Base-by-base conservation (phyloP, 2,888 invertebrate genomes). In the Lasiommata megera region DNA sequence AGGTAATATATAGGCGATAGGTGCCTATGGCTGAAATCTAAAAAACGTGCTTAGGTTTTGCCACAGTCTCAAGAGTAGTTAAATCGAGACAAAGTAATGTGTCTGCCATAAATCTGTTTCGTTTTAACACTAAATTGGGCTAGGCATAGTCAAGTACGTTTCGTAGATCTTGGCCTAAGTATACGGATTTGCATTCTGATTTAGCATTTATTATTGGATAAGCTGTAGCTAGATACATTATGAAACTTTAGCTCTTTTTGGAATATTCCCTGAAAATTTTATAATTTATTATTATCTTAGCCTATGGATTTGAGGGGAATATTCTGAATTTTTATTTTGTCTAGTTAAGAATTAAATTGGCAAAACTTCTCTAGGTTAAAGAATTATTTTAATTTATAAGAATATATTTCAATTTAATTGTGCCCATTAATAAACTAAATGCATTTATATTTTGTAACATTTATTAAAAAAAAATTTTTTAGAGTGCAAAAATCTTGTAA, bases 221-320 rank as follows among this genome's bases (percentile, higher is more conserved):
- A 38, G 70, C 58, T 61, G 23, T 58, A 63, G 60, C 60, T 63
- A 67, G 63, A 51, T 63, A 51, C 61, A 60, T 66, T 62, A 58
- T 55, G 31, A 52, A 50, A 52, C 37, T 18, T 14, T 34, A 53
- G 48, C n/a, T 53, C 34, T 56, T 57, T 80, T 89, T 86, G 89
- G 88, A 90, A 90, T 86, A 82, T 70, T 89, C 84, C 84, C 89
- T 74, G 60, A 76, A 79, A 84, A 82, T 74, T 59, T 52, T 38
- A 55, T 54, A 54, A 43, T 52, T 56, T 28, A 51, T 37, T 29
- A 28, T 55, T n/a, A n/a, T n/a, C n/a, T n/a, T 43, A 38, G 43
- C 47, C 56, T 48, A 61, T 48, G 40, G 60, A 67, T 72, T 88
- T 84, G 72, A 76, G 34, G 88, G 82, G 87, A 85, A 71, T 88